A percentile compares a stretch with the other conserved stretches of the same genome.
Conservation (phyloP, 2,888 invertebrate species). For the Tholera decimalis region DNA sequence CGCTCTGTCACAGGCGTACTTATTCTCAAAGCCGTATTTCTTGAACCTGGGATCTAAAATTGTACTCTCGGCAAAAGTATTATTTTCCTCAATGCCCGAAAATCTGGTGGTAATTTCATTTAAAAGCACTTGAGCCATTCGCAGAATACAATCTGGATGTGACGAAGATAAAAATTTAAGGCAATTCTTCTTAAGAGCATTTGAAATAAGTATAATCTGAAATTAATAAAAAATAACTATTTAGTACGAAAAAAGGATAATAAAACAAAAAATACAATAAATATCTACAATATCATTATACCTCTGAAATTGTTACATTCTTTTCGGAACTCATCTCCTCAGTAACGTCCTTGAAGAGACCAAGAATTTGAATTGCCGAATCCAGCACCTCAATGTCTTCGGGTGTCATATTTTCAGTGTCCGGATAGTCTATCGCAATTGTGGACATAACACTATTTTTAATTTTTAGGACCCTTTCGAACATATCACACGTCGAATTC, state of each 20-base stretch:
- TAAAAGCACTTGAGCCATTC: background rate
- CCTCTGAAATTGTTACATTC: background rate
- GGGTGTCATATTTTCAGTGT: background rate
- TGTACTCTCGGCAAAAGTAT: constrained; percentile 19
- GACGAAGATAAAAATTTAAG: background rate
- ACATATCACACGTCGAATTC: background rate
- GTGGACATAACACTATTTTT: background rate
- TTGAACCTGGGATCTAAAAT: no score
- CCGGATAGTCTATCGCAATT: background rate
- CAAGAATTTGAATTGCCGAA: background rate
- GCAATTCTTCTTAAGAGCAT: background rate
- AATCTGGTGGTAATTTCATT: background rate
- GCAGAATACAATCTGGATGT: background rate
- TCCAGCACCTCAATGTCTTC: background rate
- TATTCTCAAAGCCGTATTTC: constrained; percentile 14
- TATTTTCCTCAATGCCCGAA: background rate
- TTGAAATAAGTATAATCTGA: background rate
- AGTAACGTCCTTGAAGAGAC: background rate
- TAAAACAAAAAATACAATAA: background rate
- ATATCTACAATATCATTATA: background rate
- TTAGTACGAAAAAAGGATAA: background rate
- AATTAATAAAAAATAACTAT: background rate
- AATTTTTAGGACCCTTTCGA: background rate
- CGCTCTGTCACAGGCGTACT: constrained; percentile 4
- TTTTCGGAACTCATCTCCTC: background rate